These are phyloP conservation scores for Holcopasites calliopsidis DNA, from an alignment of 1,140 invertebrate species.

Conservation along the genomic window DNA sequence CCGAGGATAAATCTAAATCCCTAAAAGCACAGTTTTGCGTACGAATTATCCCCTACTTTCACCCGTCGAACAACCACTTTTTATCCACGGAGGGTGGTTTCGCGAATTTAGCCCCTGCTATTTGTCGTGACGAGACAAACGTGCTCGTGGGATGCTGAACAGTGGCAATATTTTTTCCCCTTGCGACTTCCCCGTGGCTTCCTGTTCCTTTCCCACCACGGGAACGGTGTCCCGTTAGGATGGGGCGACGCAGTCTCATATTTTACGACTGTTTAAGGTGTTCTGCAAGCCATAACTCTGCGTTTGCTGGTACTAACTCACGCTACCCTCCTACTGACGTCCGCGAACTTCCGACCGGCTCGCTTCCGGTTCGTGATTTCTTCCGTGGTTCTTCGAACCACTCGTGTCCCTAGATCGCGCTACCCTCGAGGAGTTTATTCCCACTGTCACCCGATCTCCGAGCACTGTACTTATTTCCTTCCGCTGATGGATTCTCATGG, in stretches of 20 bases:
- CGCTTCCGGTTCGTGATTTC: slow-evolving; percentile 44
- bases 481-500: no score
- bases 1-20: no score
- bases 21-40: no score
- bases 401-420: not conserved
- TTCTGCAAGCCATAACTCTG: slow-evolving; percentile 61
- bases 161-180: slow-evolving; percentile 37
- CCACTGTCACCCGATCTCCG: not conserved
- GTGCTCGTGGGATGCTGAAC: slow-evolving; percentile 13
- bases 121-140: slow-evolving; percentile 26
- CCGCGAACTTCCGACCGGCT: slow-evolving; percentile 22
- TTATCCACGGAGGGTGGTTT: not conserved
- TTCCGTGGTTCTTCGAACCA: slow-evolving; percentile 36
- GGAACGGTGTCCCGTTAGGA: not conserved
- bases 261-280: slow-evolving; percentile 63
- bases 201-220: not conserved
- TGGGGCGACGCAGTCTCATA: slow-evolving; percentile 55
- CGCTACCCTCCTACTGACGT: slow-evolving; percentile 22
- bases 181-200: not conserved
- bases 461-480: no score
- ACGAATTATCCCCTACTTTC: no score
- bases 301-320: slow-evolving; percentile 55
- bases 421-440: not conserved
- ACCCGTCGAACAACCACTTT: no score
- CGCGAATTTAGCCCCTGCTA: slow-evolving; percentile 17